A percentile compares a stretch with the other conserved stretches of the same genome.
Evolutionary conservation across 1,140 invertebrate genomes (phyloP).

Genomic region (Helicoverpa zea): DNA sequence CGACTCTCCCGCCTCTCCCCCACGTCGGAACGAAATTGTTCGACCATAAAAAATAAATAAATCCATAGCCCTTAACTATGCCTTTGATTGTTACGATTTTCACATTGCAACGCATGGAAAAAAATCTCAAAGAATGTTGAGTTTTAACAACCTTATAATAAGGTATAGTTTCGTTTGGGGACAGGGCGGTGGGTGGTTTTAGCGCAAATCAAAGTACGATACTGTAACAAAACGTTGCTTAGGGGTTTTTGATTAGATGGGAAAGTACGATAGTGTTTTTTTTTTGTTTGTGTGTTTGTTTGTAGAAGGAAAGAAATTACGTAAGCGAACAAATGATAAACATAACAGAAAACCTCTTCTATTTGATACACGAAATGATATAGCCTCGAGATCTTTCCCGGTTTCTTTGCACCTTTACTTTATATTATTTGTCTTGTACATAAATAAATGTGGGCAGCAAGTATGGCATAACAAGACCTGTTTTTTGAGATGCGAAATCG

Average conservation of each 20-base stretch:
- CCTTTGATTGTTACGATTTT: constrained; percentile 61
- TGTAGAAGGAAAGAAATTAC: too few relatives aligned
- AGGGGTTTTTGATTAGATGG: background rate
- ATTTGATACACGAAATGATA: too few relatives aligned
- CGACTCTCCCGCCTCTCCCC: constrained; percentile 49
- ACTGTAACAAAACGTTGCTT: constrained; percentile 1
- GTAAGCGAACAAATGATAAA: too few relatives aligned
- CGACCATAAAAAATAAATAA: constrained; percentile 78
- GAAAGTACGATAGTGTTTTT: too few relatives aligned
- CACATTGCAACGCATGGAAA: constrained; percentile 22
- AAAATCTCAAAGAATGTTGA: background rate
- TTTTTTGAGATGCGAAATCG: too few relatives aligned
- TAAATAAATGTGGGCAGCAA: too few relatives aligned
- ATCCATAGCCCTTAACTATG: constrained; percentile 63
- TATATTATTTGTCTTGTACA: too few relatives aligned
- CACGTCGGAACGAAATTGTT: constrained; percentile 67
- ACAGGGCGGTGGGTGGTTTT: background rate
- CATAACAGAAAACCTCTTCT: too few relatives aligned
- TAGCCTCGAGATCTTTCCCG: too few relatives aligned
- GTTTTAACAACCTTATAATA: background rate
- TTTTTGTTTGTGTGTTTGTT: too few relatives aligned
- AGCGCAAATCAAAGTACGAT: constrained; percentile 7
- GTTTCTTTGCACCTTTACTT: too few relatives aligned
- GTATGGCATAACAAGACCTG: too few relatives aligned
- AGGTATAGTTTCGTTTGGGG: background rate